Evolutionary conservation across 2,888 invertebrate genomes (phyloP).

Genomic region (Notocelia uddmanniana): DNA sequence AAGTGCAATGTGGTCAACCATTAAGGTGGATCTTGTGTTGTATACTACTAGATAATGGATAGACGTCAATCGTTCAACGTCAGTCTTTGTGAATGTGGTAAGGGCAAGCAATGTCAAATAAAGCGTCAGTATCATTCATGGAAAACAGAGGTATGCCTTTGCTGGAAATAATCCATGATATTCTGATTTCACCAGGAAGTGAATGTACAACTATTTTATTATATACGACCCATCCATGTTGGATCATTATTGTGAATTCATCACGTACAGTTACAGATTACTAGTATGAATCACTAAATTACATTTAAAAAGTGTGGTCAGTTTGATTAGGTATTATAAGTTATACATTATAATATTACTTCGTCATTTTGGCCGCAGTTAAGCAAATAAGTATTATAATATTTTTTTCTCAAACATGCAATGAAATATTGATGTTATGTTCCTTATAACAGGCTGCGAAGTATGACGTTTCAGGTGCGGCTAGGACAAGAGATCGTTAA

Average conservation of each 20-base stretch:
- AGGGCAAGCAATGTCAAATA: background rate
- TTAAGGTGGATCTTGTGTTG: constrained; percentile 27
- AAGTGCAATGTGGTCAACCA: constrained; percentile 34
- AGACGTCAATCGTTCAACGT: constrained; percentile 14
- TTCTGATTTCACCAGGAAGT: constrained; percentile 1
- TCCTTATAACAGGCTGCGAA: too few species aligned
- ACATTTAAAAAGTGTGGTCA: too few species aligned
- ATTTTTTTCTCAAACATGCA: too few species aligned
- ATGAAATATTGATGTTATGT: too few species aligned
- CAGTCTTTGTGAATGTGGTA: constrained; percentile 12
- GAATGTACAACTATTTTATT: background rate
- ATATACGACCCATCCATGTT: background rate
- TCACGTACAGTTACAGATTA: background rate
- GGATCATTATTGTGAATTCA: background rate
- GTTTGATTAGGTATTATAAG: too few species aligned
- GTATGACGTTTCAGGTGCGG: too few species aligned
- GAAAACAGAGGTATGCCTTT: constrained; percentile 1
- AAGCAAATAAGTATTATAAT: too few species aligned
- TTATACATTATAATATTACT: too few species aligned
- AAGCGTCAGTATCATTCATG: background rate
- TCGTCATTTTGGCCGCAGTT: too few species aligned
- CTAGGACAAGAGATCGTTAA: too few species aligned
- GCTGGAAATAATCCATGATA: background rate
- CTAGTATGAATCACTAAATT: too few species aligned
- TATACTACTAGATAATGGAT: constrained; percentile 9